Percentiles rank a stretch among this genome's conserved stretches.
These are phyloP conservation scores for Catocala sponsa DNA, from an alignment of 2,888 invertebrate genomes.

Conservation along the genomic window DNA sequence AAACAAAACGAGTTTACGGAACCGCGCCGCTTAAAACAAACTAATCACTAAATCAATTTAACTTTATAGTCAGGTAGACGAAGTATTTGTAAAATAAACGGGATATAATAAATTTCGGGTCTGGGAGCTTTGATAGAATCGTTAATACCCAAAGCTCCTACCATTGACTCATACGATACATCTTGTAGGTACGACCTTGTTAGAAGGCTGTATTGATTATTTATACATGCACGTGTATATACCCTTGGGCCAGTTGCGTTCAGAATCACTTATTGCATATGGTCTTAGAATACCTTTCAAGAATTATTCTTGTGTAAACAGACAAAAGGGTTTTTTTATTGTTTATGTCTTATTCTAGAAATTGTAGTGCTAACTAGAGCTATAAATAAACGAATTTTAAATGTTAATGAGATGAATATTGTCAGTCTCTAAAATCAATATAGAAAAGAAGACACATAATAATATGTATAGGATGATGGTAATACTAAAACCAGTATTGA, in stretches of 20 bases:
- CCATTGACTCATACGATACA: slow-evolving; percentile 29
- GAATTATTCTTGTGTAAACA: neutral
- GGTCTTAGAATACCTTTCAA: neutral
- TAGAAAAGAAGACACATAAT: no score
- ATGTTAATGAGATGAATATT: no score
- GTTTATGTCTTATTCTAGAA: no score
- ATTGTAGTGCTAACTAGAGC: no score
- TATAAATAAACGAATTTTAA: no score
- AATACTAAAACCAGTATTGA: slow-evolving; percentile 20
- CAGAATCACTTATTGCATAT: slow-evolving; percentile 13
- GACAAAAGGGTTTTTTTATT: no score
- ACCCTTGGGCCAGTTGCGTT: slow-evolving; percentile 36
- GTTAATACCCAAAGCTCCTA: slow-evolving; percentile 50
- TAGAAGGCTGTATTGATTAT: slow-evolving; percentile 37
- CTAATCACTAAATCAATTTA: slow-evolving; percentile 47
- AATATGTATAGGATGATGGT: slow-evolving; percentile 17
- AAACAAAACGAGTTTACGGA: slow-evolving; percentile 22
- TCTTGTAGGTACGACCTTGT: slow-evolving; percentile 33
- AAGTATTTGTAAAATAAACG: slow-evolving; percentile 50
- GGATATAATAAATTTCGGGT: slow-evolving; percentile 64
- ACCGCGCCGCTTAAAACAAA: slow-evolving; percentile 46
- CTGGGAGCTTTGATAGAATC: slow-evolving; percentile 62
- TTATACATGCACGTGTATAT: slow-evolving; percentile 35
- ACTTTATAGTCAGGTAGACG: slow-evolving; percentile 49
- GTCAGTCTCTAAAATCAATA: no score